Evolutionary conservation across 2,888 invertebrate species (phyloP), one percentile per base, ranked within the genome.

Genomic region (Phyto melanocephala): DNA sequence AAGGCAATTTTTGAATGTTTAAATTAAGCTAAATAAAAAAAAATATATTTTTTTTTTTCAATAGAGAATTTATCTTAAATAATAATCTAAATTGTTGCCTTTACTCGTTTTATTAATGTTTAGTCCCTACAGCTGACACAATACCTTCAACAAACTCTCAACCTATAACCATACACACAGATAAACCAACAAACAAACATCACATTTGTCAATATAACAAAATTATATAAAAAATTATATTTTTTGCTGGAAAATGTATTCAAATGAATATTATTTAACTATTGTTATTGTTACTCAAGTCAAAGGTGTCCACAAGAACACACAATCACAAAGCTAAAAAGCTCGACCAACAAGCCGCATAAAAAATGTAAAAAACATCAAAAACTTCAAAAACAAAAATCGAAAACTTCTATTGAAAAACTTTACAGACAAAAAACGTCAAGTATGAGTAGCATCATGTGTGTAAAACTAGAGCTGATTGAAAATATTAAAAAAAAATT

Each of bases 401-500:
- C 2, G 11, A 56, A 56, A 56, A 35, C 17, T 56, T 35, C 28
- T 47, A n/a, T 71, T 22, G 22, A 42, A 40, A 71, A 78, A 78
- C 63, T 78, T 78, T 78, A 28, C 71, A 78, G 78, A 78, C 78
- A 78, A 71, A 28, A 71, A 24, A 71, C 40, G 54, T 56, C 56
- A 70, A 28, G 20, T 37, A n/a, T n/a, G n/a, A 78, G 28, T 20
- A 40, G 40, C 63, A 78, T 78, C 78, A 78, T 37, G 28, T 78
- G 78, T 78, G 65, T 15, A 8, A 50, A 63, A 33, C 56, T 47
- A 56, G 65, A 78, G 63, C 77, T 70, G 77, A 78, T 78, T 78
- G 62, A 35, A 78, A 56, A 45, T 60, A 24, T 68, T 1, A 20
- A 20, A 20, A n/a, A 63, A 74, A 45, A 75, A 47, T 11, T 15